Evolutionary conservation across 1,140 invertebrate genomes (phyloP).

Genomic region (Paraescarpia echinospica): DNA sequence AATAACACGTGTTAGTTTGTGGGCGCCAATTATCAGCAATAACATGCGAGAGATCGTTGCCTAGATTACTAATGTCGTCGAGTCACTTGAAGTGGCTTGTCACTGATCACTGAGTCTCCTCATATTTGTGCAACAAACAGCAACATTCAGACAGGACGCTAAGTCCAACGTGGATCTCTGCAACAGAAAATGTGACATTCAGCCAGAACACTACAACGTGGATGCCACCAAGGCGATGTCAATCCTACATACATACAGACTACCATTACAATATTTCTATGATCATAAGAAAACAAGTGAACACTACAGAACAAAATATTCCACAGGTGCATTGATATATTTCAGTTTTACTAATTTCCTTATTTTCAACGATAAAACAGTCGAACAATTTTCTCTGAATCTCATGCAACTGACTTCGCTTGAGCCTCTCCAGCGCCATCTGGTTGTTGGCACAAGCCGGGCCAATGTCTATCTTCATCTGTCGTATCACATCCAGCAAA

Average conservation of each 20-base stretch:
- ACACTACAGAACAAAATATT: neutral
- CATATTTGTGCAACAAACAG: neutral
- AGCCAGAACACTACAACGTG: neutral
- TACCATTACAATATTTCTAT: neutral
- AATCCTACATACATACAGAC: too few species aligned
- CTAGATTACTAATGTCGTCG: neutral
- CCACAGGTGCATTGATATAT: neutral
- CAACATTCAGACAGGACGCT: neutral
- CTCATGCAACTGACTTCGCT: neutral
- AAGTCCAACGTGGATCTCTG: neutral
- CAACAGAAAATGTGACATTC: neutral
- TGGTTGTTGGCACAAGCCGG: neutral
- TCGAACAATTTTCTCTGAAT: too few species aligned
- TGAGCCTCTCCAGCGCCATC: neutral
- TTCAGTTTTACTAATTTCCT: neutral
- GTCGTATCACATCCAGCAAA: neutral
- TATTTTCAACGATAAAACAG: neutral
- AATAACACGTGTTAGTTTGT: neutral
- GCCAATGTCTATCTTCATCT: neutral
- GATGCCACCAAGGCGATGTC: too few species aligned
- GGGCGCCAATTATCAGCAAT: too few species aligned
- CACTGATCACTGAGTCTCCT: neutral
- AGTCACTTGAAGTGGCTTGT: neutral
- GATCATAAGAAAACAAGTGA: neutral
- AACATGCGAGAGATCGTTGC: neutral